Evolutionary conservation across 1,140 invertebrate genomes (phyloP).

Genomic region (Megalopta genalis): DNA sequence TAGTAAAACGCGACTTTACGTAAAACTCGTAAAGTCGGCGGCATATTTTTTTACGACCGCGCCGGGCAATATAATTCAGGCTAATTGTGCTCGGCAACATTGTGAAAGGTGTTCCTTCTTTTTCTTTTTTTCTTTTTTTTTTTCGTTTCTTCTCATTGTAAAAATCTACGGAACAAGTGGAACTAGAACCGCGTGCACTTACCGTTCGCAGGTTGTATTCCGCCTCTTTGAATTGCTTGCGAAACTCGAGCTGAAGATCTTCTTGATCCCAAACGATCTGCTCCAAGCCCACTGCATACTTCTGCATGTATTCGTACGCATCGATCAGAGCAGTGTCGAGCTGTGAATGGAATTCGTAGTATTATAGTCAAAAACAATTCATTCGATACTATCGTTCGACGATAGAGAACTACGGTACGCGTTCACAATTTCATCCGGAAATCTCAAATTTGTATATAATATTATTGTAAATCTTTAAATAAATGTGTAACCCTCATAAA

Average conservation of each 20-base stretch:
- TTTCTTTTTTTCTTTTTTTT: too few relatives aligned
- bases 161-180: background rate
- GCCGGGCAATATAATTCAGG: slow-evolving; percentile 43
- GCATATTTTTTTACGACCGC: slow-evolving; percentile 62
- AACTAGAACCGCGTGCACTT: slow-evolving; percentile 59
- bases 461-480: too few relatives aligned
- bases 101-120: slow-evolving; percentile 53
- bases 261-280: slow-evolving; percentile 85
- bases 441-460: too few relatives aligned
- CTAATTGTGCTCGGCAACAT: slow-evolving; percentile 49
- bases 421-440: too few relatives aligned
- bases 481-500: too few relatives aligned
- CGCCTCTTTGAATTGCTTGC: slow-evolving; percentile 81
- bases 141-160: slow-evolving; percentile 12
- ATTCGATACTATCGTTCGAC: too few relatives aligned
- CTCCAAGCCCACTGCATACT: slow-evolving; percentile 84
- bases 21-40: slow-evolving; percentile 71
- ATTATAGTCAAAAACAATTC: background rate
- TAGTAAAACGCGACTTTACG: slow-evolving; percentile 44
- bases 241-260: slow-evolving; percentile 78
- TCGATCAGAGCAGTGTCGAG: slow-evolving; percentile 80
- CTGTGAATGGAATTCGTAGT: slow-evolving; percentile 74
- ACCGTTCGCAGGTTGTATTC: slow-evolving; percentile 82
- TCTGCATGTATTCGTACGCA: slow-evolving; percentile 84
- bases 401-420: too few relatives aligned